A percentile compares a stretch with the other conserved stretches of the same genome.
Evolutionary conservation across 2,113 vertebrate species (phyloP).

Genomic region (Crotalus horridus): DNA sequence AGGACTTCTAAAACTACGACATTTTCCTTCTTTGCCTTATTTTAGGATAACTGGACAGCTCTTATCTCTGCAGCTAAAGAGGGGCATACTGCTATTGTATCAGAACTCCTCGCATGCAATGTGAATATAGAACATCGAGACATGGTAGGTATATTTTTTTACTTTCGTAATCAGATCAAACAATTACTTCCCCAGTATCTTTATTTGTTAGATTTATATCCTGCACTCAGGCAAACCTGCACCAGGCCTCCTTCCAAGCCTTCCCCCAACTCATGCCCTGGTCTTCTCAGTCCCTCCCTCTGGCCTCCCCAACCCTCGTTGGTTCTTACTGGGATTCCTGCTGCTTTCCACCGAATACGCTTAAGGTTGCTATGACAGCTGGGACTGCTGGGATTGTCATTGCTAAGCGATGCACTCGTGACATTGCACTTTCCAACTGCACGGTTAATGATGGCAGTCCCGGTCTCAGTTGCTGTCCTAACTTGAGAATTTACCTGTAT

Average conservation of each 20-base stretch:
- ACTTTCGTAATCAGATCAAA: not conserved
- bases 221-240: not conserved
- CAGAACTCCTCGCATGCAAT: conserved; percentile 83
- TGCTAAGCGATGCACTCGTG: not conserved
- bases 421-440: not conserved
- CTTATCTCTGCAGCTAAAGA: conserved; percentile 95
- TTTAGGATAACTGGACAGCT: conserved; percentile 96
- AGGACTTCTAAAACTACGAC: not conserved
- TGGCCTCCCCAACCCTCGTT: not conserved
- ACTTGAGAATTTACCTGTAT: not conserved
- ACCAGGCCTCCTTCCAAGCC: not conserved
- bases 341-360: not conserved
- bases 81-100: conserved; percentile 85
- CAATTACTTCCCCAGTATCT: not conserved
- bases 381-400: not conserved
- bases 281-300: not conserved
- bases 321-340: not conserved
- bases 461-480: not conserved
- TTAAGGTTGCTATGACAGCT: not conserved
- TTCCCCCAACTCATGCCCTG: not conserved
- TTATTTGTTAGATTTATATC: not conserved
- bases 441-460: not conserved
- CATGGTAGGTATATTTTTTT: conserved; percentile 83
- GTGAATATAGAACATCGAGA: conserved; percentile 91
- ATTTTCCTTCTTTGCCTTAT: not conserved